Evolutionary conservation across 2,797 vertebrate species (phyloP), one percentile per base, ranked within the genome.

Genomic region (Spinus olivaceus): DNA sequence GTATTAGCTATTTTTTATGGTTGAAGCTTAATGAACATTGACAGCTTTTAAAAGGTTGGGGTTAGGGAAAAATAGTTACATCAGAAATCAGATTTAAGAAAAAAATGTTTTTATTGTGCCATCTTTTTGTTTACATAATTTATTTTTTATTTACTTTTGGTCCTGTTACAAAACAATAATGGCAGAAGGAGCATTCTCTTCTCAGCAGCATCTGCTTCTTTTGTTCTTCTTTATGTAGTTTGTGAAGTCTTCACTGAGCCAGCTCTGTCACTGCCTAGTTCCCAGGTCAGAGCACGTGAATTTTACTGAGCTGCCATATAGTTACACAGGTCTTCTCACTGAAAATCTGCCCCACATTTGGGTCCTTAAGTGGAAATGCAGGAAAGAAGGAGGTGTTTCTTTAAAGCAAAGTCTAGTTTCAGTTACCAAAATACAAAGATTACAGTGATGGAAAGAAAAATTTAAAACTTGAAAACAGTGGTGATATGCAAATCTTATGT

Each of bases 281-380:
- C 30, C 19, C 2, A 4, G 30, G 30, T 77, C 12, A 66, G 46
- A 6, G 2, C 27, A n/a, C 0, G 0, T 57, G 54, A 66, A 76
- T 86, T 79, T 80, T 49, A 16, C 39, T 77, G 39, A 63, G 20
- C 54, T 91, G n/a, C 41, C 5, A 1, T 56, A 10, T 6, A 70
- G 28, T 44, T 70, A 37, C 44, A n/a, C 23, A 35, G 32, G 7
- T 87, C 23, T 79, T 22, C 59, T 74, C 24, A 8, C 35, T 19
- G 32, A 23, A 88, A 70, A 63, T 37, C 37, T 60, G 32, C 44
- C 35, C 22, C 6, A 3, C 9, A 4, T 72, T 82, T 79, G 56
- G 20, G 22, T 89, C 12, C 0, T 72, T 61, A 77, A 33, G 10
- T 17, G 67, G 51, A 82, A 70, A 54, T 33, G 11, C 65, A 88